These are phyloP conservation scores for Leptodactylus fallax DNA, from an alignment of 2,797 vertebrate genomes.

Conservation along the genomic window DNA sequence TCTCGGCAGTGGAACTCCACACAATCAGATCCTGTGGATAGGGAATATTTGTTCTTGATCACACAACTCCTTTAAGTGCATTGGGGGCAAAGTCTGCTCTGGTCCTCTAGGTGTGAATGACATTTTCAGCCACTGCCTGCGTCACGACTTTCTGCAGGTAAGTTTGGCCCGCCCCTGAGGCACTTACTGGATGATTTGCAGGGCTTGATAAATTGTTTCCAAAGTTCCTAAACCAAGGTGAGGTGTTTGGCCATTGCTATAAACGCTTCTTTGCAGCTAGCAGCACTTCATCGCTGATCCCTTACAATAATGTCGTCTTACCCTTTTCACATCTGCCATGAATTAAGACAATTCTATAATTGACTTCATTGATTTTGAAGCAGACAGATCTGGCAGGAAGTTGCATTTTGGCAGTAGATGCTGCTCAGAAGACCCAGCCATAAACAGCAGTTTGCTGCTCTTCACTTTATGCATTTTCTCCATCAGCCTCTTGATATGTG, in stretches of 20 bases:
- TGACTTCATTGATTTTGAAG: constrained; percentile 28
- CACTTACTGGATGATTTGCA: too few relatives aligned
- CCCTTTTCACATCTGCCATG: not conserved
- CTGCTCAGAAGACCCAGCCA: not conserved
- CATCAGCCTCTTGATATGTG: not conserved
- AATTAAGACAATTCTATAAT: constrained; percentile 27
- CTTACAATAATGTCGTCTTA: not conserved
- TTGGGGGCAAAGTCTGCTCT: too few relatives aligned
- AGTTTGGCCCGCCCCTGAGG: too few relatives aligned
- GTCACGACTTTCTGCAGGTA: too few relatives aligned
- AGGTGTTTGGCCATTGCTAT: not conserved
- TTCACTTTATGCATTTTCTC: not conserved
- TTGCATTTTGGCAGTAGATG: not conserved
- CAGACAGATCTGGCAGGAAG: constrained; percentile 20
- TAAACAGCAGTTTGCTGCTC: not conserved
- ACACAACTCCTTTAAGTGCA: too few relatives aligned
- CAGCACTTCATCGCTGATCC: not conserved
- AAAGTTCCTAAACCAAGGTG: not conserved
- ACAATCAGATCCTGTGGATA: too few relatives aligned
- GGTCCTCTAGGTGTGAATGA: too few relatives aligned
- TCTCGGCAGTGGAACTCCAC: too few relatives aligned
- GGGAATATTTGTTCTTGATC: too few relatives aligned
- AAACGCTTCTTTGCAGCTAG: not conserved
- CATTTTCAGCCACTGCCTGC: too few relatives aligned
- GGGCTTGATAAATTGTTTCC: too few relatives aligned